Evolutionary conservation across 2,113 vertebrate species (phyloP).

Genomic region (Miniopterus natalensis): DNA sequence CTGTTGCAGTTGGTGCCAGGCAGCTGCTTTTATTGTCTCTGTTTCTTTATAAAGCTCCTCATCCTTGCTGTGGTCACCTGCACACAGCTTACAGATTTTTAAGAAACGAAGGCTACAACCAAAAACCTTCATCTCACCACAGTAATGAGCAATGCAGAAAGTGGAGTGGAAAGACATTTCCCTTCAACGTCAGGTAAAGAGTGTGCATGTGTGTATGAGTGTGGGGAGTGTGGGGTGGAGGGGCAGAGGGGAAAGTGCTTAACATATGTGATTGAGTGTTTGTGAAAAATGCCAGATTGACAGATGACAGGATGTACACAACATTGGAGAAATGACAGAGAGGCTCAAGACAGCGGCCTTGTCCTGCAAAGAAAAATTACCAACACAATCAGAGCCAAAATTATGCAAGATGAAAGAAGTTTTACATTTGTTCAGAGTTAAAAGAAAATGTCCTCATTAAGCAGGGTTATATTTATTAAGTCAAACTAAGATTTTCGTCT

Average conservation of each 20-base stretch:
- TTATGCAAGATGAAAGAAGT: neutral
- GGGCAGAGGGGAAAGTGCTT: neutral
- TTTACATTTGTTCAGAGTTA: constrained; percentile 5
- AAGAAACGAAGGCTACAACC: neutral
- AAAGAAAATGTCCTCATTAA: neutral
- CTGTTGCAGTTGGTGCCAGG: constrained; percentile 63
- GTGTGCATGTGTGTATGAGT: neutral
- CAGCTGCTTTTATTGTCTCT: constrained; percentile 76
- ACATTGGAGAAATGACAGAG: neutral
- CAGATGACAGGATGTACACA: neutral
- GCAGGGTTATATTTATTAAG: neutral
- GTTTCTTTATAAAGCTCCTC: constrained; percentile 20
- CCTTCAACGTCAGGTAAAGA: neutral
- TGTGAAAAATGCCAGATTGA: constrained; percentile 61
- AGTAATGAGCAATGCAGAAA: constrained; percentile 9
- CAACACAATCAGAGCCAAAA: neutral
- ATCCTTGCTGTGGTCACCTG: constrained; percentile 66
- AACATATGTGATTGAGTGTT: constrained; percentile 42
- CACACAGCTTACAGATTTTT: neutral
- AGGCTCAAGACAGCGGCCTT: neutral
- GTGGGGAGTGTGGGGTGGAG: neutral
- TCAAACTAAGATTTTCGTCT: neutral
- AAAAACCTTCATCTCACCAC: neutral
- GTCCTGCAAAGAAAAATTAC: neutral
- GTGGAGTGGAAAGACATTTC: neutral